Percentiles rank a stretch among this genome's conserved stretches.
These are phyloP conservation scores for Urocitellus parryii DNA, from an alignment of 2,113 vertebrate species.

Conservation along the genomic window DNA sequence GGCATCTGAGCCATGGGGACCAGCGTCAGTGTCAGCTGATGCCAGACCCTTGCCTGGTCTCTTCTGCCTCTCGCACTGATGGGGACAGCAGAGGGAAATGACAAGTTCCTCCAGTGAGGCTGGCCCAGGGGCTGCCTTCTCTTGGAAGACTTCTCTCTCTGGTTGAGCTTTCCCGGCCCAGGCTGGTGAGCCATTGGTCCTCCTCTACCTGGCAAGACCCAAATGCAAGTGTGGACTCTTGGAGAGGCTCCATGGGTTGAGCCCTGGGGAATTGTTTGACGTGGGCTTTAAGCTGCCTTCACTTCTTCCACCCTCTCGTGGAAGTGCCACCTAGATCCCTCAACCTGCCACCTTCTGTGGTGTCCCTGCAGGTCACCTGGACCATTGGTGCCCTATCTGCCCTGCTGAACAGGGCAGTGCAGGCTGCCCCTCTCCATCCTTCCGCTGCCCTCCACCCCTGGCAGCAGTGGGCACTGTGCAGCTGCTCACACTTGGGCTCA, in stretches of 20 bases:
- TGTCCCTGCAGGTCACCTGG: neutral
- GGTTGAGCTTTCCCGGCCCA: neutral
- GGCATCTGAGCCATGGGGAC: neutral
- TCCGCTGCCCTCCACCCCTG: neutral
- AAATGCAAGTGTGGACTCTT: neutral
- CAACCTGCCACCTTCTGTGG: neutral
- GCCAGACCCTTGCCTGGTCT: neutral
- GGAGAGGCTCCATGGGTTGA: neutral
- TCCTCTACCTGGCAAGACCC: accelerated
- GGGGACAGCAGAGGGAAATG: neutral
- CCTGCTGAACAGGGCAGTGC: neutral
- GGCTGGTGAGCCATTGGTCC: neutral
- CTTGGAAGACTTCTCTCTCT: neutral
- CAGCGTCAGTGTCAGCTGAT: neutral
- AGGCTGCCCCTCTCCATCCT: neutral
- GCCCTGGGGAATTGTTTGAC: neutral
- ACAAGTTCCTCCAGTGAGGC: neutral
- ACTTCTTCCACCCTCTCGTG: neutral
- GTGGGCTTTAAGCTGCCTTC: neutral
- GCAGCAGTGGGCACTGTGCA: no score
- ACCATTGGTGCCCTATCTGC: no score
- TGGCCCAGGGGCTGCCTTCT: neutral
- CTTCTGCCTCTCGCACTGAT: neutral
- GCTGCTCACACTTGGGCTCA: no score
- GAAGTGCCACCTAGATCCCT: neutral